A percentile compares a stretch with the other conserved stretches of the same genome.
Conservation (phyloP, 2,113 vertebrate genomes). For the Deroptyus accipitrinus region DNA sequence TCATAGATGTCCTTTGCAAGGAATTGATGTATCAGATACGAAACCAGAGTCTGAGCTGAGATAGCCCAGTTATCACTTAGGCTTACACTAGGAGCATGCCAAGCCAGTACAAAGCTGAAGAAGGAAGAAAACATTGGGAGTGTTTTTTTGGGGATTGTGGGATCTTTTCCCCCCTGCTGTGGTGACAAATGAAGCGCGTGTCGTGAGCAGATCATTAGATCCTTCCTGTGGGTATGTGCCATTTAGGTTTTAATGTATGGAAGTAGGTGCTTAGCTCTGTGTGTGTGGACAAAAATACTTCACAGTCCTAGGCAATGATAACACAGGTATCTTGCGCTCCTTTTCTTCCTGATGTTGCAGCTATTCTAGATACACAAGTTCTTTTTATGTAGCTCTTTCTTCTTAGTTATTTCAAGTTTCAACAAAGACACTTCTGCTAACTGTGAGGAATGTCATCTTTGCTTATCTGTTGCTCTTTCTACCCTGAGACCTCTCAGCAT, state of each 20-base stretch:
- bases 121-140: neutral
- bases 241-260: neutral
- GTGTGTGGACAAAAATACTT: neutral
- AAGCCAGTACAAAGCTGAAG: neutral
- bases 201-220: neutral
- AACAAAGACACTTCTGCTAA: neutral
- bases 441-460: neutral
- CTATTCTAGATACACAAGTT: neutral
- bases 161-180: neutral
- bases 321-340: rapidly evolving
- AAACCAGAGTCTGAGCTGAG: neutral
- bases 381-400: neutral
- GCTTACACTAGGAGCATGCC: neutral
- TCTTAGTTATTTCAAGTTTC: neutral
- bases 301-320: neutral
- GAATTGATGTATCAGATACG: neutral
- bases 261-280: neutral
- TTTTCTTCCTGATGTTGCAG: neutral
- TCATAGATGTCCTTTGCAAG: neutral
- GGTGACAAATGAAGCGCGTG: neutral
- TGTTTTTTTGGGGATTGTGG: rapidly evolving
- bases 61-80: rapidly evolving
- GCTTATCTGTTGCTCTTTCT: neutral
- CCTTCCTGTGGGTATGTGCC: neutral
- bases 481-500: neutral